Base-by-base conservation (phyloP, 2,113 vertebrate genomes). In the Psilopsiagon aurifrons region DNA sequence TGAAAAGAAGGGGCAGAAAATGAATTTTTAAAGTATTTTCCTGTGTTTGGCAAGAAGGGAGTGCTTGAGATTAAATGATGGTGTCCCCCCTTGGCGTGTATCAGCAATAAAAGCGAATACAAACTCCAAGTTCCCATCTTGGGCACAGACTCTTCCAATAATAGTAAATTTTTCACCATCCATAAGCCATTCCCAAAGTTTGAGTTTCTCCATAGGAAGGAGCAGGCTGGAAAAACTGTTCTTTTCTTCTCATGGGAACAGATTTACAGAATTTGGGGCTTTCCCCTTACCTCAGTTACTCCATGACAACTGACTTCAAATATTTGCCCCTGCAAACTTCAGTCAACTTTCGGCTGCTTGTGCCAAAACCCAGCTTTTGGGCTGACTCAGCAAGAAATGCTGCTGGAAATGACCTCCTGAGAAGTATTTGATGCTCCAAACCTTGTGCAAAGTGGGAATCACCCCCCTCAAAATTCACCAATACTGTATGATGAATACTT, bases 241-340 rank as follows among this genome's bases (percentile, higher is more conserved):
- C 14, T n/a, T 13, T 37, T 28, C 49, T 43, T 37, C 8, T 47
- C 23, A 49, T 17, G 25, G 77, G 46, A 67, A 46, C 0, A 51
- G 14, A 52, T 52, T 57, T 52, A 73, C 44, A 44, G 46, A 91
- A 28, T 22, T 37, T 2, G 2, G 33, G 27, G 9, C 28, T 49
- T 39, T 51, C 20, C 44, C 27, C 20, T 66, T 29, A 5, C 17
- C 52, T 13, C 46, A 80, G 35, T 22, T 29, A 7, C 43, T 46
- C 33, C 3, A 0, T 66, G 17, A 31, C 0, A 0, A 55, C 9
- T 1, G 0, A 2, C 25, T 78, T 62, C 81, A 59, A 64, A 59
- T 27, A 81, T 29, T 57, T 77, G 37, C 19, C 49, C 35, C 33
- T 46, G 14, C 8, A 79, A 91, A 51, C 39, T 8, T 68, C 59